Base-by-base conservation (phyloP, 2,888 invertebrate species). In the Crepidodera aurea region DNA sequence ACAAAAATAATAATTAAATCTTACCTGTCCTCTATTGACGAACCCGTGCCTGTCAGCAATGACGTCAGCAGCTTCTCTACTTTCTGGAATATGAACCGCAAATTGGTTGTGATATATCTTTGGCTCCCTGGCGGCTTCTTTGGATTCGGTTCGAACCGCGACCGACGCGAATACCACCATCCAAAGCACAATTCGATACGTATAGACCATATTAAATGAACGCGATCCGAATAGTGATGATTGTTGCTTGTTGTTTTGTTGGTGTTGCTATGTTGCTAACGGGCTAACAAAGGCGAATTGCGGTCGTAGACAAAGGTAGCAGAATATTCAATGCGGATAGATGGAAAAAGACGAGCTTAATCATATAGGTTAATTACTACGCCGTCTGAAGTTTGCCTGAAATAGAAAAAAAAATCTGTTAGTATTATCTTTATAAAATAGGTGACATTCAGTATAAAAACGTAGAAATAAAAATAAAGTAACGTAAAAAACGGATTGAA, bases 41-140 rank as follows among this genome's bases (percentile, higher is more conserved):
- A 92, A 96, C 74, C 94, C 96, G 82, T 96, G 90, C 80, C 91
- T 90, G 68, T 81, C 82, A 50, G 96, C 96, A 72, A 97, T 87
- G 65, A 82, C 83, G 76, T 90, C 87, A 42, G 94, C 96, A 64
- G 86, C 86, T n/a, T 85, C 84, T 53, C 84, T 81, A 13, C 90
- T 90, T 40, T 86, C 89, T 16, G 91, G 91, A 78, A 97, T 88
- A 79, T 92, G 89, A 48, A 95, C 91, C 50, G 96, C 96, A 78
- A 93, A 93, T 79, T 93, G 88, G 81, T 93, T 92, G 82, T 88
- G 87, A 82, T 89, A 93, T 75, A 91, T 84, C 39, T 82, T 80
- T 42, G 67, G 57, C 34, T 48, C 58, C 27, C 66, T 44, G n/a
- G 16, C 39, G 25, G 48, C 60, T 44, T 58, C 44, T 42, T 62